Conservation (phyloP, 2,113 vertebrate genomes). For the Rissa tridactyla region DNA sequence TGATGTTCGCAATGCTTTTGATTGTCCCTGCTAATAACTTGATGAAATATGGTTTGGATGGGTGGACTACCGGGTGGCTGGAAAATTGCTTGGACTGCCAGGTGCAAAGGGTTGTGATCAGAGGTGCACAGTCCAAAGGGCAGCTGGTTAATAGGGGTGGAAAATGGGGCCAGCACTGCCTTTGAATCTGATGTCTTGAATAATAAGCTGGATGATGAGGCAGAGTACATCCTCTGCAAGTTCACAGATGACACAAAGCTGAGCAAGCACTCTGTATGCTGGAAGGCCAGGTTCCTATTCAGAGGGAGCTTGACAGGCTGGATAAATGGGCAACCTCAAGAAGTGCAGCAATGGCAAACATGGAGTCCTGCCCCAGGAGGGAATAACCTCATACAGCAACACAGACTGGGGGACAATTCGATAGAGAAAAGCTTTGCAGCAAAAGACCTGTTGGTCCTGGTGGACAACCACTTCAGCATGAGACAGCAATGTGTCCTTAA, state of each 20-base stretch:
- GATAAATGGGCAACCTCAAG: not conserved
- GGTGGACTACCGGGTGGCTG: not conserved
- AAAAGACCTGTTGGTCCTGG: not conserved
- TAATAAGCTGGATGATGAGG: not conserved
- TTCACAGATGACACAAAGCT: not conserved
- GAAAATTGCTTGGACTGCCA: not conserved
- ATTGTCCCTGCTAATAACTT: not conserved
- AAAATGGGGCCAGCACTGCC: not conserved
- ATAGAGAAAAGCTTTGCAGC: not conserved
- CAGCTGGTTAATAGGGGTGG: not conserved
- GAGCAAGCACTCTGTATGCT: not conserved
- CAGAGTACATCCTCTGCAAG: not conserved
- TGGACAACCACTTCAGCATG: not conserved
- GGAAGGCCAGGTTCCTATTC: not conserved
- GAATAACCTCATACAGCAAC: not conserved
- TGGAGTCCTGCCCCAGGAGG: not conserved
- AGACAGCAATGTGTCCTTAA: not conserved
- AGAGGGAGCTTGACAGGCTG: not conserved
- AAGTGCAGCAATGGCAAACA: not conserved
- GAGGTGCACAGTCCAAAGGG: not conserved
- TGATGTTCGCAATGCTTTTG: not conserved
- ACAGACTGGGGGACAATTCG: not conserved
- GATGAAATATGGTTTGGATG: not conserved
- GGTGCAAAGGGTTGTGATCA: not conserved
- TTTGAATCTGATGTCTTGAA: not conserved